Percentiles rank a stretch among this genome's conserved stretches.
Evolutionary conservation across 1,140 invertebrate genomes (phyloP).

Genomic region (Schlechtendalia chinensis): DNA sequence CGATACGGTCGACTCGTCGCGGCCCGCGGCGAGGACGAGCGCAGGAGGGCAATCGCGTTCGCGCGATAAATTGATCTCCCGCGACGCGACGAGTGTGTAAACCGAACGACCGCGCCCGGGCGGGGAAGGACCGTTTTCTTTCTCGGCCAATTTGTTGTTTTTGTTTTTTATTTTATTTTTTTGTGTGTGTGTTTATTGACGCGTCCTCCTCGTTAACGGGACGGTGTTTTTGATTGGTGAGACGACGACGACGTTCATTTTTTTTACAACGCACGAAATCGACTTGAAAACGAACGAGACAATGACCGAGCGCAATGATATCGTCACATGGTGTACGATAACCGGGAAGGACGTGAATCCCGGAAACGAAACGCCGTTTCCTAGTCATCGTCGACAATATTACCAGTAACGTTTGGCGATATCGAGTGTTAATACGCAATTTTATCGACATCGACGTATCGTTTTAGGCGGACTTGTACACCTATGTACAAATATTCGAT

Average conservation of each 20-base stretch:
- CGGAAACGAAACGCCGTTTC: no score
- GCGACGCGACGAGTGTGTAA: background rate
- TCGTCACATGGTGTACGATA: no score
- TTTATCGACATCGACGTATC: no score
- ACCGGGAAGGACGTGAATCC: no score
- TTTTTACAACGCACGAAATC: background rate
- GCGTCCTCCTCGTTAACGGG: background rate
- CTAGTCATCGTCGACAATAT: no score
- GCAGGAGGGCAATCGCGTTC: background rate
- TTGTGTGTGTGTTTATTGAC: constrained; percentile 30
- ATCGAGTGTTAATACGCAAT: no score
- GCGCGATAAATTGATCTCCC: constrained; percentile 13
- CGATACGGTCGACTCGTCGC: background rate
- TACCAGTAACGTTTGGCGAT: no score
- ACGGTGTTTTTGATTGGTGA: background rate
- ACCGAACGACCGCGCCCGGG: background rate
- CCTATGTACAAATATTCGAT: no score
- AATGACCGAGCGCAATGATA: no score
- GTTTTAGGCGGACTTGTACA: no score
- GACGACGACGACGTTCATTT: background rate
- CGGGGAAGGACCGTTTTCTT: background rate
- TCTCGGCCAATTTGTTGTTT: constrained; percentile 13
- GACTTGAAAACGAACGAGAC: no score
- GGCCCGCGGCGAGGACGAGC: background rate
- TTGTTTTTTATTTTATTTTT: no score